Base-by-base conservation (phyloP, 2,888 invertebrate species). In the Trachelus troglodyta region DNA sequence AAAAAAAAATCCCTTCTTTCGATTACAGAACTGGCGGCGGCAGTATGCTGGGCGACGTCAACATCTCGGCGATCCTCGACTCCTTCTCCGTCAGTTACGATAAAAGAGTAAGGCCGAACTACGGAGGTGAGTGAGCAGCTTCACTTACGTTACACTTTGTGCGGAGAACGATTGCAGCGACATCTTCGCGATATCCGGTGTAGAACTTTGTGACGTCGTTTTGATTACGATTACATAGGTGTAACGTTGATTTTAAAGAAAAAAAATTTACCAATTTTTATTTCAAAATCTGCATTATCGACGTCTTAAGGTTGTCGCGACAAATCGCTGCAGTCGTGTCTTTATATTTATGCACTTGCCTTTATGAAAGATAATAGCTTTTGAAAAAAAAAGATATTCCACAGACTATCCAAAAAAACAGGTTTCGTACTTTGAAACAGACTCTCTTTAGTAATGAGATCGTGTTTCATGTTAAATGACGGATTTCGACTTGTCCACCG, bases 101-200 rank as follows among this genome's bases (percentile, higher is more conserved):
- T 95, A 99, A 98, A 96, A 96, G 98, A 96, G 97, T 99, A 95
- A 97, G 98, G 94, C 98, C 98, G 92, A 98, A 98, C 94, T 98
- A 98, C 94, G 98, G 98, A 96, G 98, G 98, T 98, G 94, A 95
- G 96, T 92, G 86, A 80, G 82, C 69, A 69, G 76, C 82, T 71
- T 71, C 33, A 12, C 71, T 71, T 56, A 15, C 9, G 23, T 56
- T 56, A 9, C 23, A 56, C 56, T 56, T 56, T 23, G 23, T 56
- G 56, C 56, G 23, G 2, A 23, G 9, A 56, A 56, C 56, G 56
- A 56, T 56, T 23, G 56, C 23, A 56, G 56, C 23, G 56, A 56
- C 56, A 56, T 56, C 56, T 56, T 56, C 56, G 56, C 56, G 56
- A 15, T 23, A 56, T 56, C 23, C 56, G 2, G 9, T 56, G 2